phyloP scores from a whole-genome alignment of 2,113 vertebrate genomes.

The Macaca fascicularis region DNA sequence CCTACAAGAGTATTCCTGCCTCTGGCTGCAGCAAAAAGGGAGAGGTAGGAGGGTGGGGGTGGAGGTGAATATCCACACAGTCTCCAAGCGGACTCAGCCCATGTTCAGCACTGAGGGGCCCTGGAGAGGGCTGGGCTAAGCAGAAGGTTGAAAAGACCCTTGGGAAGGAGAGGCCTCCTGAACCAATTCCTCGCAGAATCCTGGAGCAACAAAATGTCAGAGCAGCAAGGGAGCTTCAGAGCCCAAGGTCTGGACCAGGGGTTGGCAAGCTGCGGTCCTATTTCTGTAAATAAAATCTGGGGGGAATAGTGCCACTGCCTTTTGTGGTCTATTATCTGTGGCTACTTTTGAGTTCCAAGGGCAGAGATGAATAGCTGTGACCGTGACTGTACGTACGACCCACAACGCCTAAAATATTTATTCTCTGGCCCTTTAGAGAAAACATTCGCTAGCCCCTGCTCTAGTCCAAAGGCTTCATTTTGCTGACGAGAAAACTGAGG shows the following conservation, averaged over 20 bases:
- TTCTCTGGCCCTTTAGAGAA: neutral
- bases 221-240: neutral
- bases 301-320: neutral
- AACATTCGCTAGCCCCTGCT: accelerated
- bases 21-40: too few species aligned
- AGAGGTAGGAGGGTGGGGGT: neutral
- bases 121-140: neutral
- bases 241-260: neutral
- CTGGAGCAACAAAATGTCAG: neutral
- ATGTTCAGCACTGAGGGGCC: too few species aligned
- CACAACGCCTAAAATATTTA: neutral
- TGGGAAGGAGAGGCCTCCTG: neutral
- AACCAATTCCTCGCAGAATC: neutral
- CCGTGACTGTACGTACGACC: neutral
- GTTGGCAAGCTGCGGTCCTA: neutral
- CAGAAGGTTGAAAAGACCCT: neutral
- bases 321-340: too few species aligned
- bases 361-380: neutral
- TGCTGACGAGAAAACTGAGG: neutral
- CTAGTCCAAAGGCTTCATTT: neutral
- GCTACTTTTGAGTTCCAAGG: neutral
- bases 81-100: neutral
- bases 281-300: neutral
- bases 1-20: neutral
- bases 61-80: neutral